These are phyloP conservation scores for Andrena chrysosceles DNA, from an alignment of 2,888 invertebrate species.

Conservation along the genomic window DNA sequence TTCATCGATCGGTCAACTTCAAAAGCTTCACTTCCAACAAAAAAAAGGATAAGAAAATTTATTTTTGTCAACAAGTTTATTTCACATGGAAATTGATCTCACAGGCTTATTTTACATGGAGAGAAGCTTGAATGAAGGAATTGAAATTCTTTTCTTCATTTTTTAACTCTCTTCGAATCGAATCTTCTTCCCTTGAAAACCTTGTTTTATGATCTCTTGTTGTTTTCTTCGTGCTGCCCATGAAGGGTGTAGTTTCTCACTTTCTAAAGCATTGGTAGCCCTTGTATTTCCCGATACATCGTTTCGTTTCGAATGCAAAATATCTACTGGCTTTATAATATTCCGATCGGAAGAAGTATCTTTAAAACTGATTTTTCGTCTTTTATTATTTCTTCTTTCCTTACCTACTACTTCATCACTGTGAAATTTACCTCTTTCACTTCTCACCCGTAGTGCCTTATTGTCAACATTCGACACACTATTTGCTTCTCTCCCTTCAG, in stretches of 20 bases:
- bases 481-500: neutral
- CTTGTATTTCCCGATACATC: neutral
- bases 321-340: neutral
- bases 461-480: neutral
- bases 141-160: neutral
- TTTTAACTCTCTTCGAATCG: slow-evolving; percentile 75
- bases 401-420: too few species aligned
- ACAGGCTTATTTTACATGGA: neutral
- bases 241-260: slow-evolving; percentile 80
- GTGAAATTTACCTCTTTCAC: neutral
- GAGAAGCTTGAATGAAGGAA: neutral
- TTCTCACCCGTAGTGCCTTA: neutral
- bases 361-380: neutral
- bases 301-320: neutral
- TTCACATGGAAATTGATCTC: neutral
- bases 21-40: too few species aligned
- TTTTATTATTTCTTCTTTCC: neutral
- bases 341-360: neutral
- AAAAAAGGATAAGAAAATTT: neutral
- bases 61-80: neutral
- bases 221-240: slow-evolving; percentile 83
- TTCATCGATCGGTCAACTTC: too few species aligned
- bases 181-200: slow-evolving; percentile 83
- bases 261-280: slow-evolving; percentile 9
- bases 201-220: slow-evolving; percentile 79